phyloP scores from a whole-genome alignment of 2,888 invertebrate genomes.

The Drosophila fungiperda region DNA sequence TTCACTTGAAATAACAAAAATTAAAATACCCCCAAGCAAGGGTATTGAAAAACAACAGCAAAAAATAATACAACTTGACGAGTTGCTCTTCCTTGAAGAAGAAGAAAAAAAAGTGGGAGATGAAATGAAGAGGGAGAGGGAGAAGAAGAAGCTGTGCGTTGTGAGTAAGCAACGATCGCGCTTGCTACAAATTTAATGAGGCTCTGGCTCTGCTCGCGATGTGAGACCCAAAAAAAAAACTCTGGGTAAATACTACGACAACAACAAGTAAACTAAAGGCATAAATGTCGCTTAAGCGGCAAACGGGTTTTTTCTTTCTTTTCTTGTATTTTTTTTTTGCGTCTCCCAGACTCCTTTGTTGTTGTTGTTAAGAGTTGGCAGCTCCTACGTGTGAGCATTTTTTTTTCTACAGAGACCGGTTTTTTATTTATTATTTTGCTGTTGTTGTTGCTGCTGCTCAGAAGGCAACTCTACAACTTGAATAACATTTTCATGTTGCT shows the following conservation, averaged over 20 bases:
- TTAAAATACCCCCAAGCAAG: conserved; percentile 9
- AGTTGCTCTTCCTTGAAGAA: conserved; percentile 35
- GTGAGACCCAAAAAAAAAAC: conserved; percentile 8
- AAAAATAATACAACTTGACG: conserved; percentile 19
- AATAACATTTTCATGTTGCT: conserved; percentile 57
- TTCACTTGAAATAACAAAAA: background rate
- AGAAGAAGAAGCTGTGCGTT: conserved; percentile 20
- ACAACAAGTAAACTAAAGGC: conserved; percentile 38
- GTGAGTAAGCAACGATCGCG: conserved; percentile 37
- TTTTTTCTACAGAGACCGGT: conserved; percentile 45
- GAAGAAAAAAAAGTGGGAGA: background rate
- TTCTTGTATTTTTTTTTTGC: conserved; percentile 13
- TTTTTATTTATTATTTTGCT: conserved; percentile 43
- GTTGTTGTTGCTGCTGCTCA: conserved; percentile 19
- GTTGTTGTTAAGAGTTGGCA: conserved; percentile 38
- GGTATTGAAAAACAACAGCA: conserved; percentile 1
- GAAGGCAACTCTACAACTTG: conserved; percentile 57
- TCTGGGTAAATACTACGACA: conserved; percentile 13
- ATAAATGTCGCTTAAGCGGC: conserved; percentile 66
- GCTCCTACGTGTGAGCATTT: conserved; percentile 48
- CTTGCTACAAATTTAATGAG: conserved; percentile 42
- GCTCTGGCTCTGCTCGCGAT: conserved; percentile 13
- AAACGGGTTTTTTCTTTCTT: conserved; percentile 48
- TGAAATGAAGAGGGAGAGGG: background rate
- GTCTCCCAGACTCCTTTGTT: conserved; percentile 38